These are phyloP conservation scores for Xanthorhoe designata DNA, from an alignment of 2,888 invertebrate genomes.

Conservation along the genomic window DNA sequence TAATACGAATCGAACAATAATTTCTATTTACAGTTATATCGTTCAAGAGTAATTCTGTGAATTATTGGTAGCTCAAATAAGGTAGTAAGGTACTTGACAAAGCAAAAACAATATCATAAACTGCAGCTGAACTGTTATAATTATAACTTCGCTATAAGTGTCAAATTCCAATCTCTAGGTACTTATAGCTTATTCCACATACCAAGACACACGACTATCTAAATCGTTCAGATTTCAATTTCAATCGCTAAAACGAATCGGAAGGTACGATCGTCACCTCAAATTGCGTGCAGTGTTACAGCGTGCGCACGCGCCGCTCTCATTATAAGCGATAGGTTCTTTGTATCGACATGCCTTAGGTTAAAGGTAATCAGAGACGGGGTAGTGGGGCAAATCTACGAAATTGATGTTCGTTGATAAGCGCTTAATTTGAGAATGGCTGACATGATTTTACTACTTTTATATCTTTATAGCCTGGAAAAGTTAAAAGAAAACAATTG, in stretches of 20 bases:
- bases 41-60: no score
- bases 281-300: slow-evolving; percentile 43
- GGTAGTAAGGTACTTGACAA: no score
- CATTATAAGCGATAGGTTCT: slow-evolving; percentile 29
- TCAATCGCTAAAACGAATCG: slow-evolving; percentile 37
- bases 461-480: no score
- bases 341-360: slow-evolving; percentile 27
- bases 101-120: neutral
- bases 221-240: slow-evolving; percentile 33
- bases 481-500: no score
- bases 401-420: no score
- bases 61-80: no score
- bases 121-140: neutral
- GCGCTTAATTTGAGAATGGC: no score
- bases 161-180: neutral
- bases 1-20: no score
- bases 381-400: neutral
- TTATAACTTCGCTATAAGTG: neutral
- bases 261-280: slow-evolving; percentile 46
- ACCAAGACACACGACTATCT: slow-evolving; percentile 2
- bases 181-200: no score
- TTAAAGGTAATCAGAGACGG: neutral
- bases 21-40: no score
- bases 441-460: no score
- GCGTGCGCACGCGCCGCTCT: slow-evolving; percentile 40